phyloP scores from a whole-genome alignment of 2,113 vertebrate genomes.

The human region DNA sequence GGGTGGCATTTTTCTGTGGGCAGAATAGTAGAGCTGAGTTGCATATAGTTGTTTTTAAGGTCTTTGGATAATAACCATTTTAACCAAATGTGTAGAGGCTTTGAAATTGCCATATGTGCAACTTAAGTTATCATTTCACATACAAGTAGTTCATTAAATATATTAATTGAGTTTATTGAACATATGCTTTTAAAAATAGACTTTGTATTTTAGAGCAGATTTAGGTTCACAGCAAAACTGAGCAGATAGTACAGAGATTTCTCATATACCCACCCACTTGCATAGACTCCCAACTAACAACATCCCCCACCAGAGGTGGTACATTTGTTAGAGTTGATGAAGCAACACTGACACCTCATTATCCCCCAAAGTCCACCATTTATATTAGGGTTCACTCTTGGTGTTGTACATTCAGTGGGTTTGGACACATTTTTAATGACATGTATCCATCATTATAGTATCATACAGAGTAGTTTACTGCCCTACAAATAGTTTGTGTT shows the following conservation, averaged over 20 bases:
- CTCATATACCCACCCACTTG: rapidly evolving
- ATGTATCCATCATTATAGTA: background rate
- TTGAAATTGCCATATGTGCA: background rate
- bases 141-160: slow-evolving; percentile 3
- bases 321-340: background rate
- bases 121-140: background rate
- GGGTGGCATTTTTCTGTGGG: background rate
- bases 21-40: background rate
- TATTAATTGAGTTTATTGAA: slow-evolving; percentile 6
- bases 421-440: background rate
- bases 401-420: background rate
- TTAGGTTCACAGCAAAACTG: background rate
- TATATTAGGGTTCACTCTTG: background rate
- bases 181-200: background rate
- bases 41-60: background rate
- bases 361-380: background rate
- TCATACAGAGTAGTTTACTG: background rate
- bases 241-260: background rate
- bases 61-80: slow-evolving; percentile 20
- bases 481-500: background rate
- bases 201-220: background rate
- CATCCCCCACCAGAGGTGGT: background rate
- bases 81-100: slow-evolving; percentile 12
- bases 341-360: background rate
- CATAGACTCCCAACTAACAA: background rate